Evolutionary conservation across 1,140 invertebrate genomes (phyloP).

Genomic region (Lepidostoma basale): DNA sequence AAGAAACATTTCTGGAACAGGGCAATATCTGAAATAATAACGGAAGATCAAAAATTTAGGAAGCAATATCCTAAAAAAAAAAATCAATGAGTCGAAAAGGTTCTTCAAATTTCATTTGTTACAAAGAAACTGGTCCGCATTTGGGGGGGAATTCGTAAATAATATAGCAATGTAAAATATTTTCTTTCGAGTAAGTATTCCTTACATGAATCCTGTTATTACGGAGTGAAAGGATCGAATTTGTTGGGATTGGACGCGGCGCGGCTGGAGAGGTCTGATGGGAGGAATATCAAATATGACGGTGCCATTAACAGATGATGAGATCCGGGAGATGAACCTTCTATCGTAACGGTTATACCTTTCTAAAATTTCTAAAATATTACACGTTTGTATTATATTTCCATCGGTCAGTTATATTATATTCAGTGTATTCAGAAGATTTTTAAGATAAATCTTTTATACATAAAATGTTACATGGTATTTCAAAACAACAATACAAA

Average conservation of each 20-base stretch:
- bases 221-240: neutral
- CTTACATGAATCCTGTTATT: neutral
- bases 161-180: neutral
- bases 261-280: neutral
- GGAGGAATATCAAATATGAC: neutral
- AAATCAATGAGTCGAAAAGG: slow-evolving; percentile 12
- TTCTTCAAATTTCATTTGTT: neutral
- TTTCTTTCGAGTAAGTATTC: neutral
- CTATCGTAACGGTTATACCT: no score
- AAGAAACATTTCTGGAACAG: neutral
- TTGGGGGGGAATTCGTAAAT: neutral
- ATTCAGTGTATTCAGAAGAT: no score
- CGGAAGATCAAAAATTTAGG: neutral
- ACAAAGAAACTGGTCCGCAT: neutral
- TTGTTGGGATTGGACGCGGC: slow-evolving; percentile 6
- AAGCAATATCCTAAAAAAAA: neutral
- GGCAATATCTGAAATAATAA: neutral
- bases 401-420: no score
- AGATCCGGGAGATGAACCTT: neutral
- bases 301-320: neutral
- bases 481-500: no score
- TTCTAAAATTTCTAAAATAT: no score
- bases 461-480: no score
- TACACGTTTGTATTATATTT: no score
- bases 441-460: no score